Evolutionary conservation across 64 coral and sea anemone species (phyloP), one percentile per base, ranked within the genome.

Genomic region (Catalaphyllia jardinei): DNA sequence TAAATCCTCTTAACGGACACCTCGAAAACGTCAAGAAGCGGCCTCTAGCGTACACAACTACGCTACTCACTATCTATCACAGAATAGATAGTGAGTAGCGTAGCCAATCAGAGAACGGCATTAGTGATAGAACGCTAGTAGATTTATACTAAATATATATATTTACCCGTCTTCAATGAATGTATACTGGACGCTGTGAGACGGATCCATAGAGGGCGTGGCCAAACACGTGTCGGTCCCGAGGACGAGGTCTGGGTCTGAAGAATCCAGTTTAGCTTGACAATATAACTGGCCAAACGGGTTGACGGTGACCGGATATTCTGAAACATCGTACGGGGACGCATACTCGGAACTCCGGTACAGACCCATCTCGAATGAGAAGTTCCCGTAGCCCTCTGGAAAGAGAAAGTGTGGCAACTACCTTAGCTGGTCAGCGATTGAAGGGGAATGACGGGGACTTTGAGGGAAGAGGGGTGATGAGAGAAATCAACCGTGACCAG

Each of bases 331-430:
- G 54, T 89, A 96, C 27, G 95, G 91, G 17, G 72, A 55, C 75
- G 75, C 77, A 91, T 87, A 96, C 27, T 88, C 35, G 29, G 82
- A 38, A 9, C 76, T 87, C 8, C 74, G 91, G 74, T 90, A 96
- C 16, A 96, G 59, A 80, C 87, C 87, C 95, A 96, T 96, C 76
- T 93, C 75, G 50, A 96, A 93, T 8, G 95, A 87, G 81, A 96
- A 93, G 77, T 96, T 87, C n/a, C 95, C 95, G 60, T 83, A 78
- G 13, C 95, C 91, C 77, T 86, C 95, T 96, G 75, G 61, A 75
- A 87, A 60, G 16, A 60, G 31, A 24, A 75, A 74, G 13, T 35
- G 31, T 5, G 7, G 25, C 22, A 10, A 69, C 22, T 22, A 24
- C 10, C 4, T 25, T 25, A 69, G 25, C 5, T 57, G 10, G 10